These are phyloP conservation scores for Eidolon helvum DNA, from an alignment of 2,113 vertebrate species.

Conservation along the genomic window DNA sequence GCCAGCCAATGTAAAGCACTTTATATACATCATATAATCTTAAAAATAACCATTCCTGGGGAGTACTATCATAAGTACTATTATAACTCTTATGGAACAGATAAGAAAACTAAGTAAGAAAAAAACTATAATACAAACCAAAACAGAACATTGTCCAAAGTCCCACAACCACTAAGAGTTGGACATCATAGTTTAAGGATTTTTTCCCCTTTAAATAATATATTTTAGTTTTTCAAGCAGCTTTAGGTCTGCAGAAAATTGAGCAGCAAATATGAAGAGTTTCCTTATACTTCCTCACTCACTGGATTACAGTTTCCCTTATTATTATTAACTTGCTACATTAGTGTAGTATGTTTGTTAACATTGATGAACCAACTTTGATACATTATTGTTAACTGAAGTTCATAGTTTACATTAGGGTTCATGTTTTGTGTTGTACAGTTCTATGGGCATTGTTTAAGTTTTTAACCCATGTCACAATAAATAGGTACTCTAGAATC, in stretches of 20 bases:
- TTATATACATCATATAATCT: not conserved
- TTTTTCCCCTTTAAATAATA: not conserved
- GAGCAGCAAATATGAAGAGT: not conserved
- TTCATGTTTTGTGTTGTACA: not conserved
- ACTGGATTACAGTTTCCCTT: not conserved
- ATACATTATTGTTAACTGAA: not conserved
- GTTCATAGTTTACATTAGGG: not conserved
- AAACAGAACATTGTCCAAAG: not conserved
- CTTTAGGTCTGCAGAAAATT: not conserved
- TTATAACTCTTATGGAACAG: not conserved
- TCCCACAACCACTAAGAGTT: not conserved
- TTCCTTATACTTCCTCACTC: not conserved
- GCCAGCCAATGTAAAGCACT: not conserved
- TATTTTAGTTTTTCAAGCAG: not conserved
- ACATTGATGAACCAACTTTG: not conserved
- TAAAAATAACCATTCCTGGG: not conserved
- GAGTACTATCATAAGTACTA: not conserved
- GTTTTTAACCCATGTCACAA: not conserved
- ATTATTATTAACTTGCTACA: not conserved
- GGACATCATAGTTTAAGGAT: not conserved
- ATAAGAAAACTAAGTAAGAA: not conserved
- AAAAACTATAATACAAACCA: not conserved
- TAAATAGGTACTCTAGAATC: not conserved
- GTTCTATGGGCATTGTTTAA: not conserved
- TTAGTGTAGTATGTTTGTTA: not conserved